phyloP scores from a whole-genome alignment of 2,797 vertebrate species.

The Capromys pilorides region DNA sequence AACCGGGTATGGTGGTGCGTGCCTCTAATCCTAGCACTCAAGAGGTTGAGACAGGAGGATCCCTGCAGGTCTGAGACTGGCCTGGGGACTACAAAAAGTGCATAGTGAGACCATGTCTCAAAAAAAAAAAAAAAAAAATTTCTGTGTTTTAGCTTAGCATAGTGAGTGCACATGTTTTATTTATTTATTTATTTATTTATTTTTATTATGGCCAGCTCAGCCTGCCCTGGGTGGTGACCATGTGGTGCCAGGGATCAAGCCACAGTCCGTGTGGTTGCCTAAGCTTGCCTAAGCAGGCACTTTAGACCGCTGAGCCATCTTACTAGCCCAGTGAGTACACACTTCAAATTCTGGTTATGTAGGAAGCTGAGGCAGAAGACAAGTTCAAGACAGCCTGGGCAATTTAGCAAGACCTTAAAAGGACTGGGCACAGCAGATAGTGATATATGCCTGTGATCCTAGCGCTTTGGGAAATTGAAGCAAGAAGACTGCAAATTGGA shows the following conservation, averaged over 20 bases:
- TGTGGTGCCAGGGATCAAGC: too few relatives aligned
- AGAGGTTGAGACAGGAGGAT: background rate
- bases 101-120: background rate
- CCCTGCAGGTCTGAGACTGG: background rate
- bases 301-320: too few relatives aligned
- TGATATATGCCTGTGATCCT: background rate
- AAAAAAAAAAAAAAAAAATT: background rate
- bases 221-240: too few relatives aligned
- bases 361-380: background rate
- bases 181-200: too few relatives aligned
- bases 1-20: too few relatives aligned
- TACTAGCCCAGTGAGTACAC: background rate
- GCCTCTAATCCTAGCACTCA: background rate
- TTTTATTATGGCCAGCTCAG: too few relatives aligned
- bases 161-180: too few relatives aligned
- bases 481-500: background rate
- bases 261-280: too few relatives aligned
- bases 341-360: background rate
- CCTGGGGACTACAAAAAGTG: background rate
- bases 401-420: background rate
- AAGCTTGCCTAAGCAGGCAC: too few relatives aligned
- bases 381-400: background rate
- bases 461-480: background rate
- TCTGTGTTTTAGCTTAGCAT: background rate
- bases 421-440: background rate